Conservation (phyloP, 2,888 invertebrate genomes). For the Drepanosiphum platanoidis region DNA sequence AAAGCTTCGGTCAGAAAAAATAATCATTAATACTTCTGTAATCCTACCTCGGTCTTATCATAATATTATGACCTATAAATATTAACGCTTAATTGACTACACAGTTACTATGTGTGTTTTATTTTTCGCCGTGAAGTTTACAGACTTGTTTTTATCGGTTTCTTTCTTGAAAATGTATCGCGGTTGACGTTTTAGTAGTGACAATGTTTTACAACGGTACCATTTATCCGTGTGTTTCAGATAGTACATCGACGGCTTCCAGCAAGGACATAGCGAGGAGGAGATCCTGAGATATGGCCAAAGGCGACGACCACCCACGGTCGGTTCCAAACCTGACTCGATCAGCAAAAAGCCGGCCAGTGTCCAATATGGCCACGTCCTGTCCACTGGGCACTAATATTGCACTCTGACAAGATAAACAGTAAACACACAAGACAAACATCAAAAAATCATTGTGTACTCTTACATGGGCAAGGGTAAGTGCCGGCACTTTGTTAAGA, state of each 20-base stretch:
- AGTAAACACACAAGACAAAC: neutral
- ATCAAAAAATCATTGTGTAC: slow-evolving; percentile 23
- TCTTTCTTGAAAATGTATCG: neutral
- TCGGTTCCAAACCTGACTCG: slow-evolving; percentile 50
- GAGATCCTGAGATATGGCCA: slow-evolving; percentile 63
- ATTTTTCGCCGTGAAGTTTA: neutral
- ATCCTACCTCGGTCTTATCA: slow-evolving; percentile 8
- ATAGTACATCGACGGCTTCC: slow-evolving; percentile 31
- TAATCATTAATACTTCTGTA: neutral
- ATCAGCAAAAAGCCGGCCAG: slow-evolving; percentile 46
- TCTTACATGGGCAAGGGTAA: slow-evolving; percentile 38
- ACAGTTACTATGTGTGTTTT: neutral
- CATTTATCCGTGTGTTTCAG: neutral
- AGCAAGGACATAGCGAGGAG: slow-evolving; percentile 62
- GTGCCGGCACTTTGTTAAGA: slow-evolving; percentile 60
- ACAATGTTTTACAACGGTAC: neutral
- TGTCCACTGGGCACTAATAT: slow-evolving; percentile 56
- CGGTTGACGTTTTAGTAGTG: neutral
- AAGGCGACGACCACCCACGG: slow-evolving; percentile 62
- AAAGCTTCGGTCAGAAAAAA: slow-evolving; percentile 28
- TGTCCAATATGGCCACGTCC: slow-evolving; percentile 42
- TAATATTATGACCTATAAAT: neutral
- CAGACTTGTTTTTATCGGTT: neutral
- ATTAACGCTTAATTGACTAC: neutral
- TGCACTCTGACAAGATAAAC: slow-evolving; percentile 45